Base-by-base conservation (phyloP, 2,113 vertebrate species). In the Phalacrocorax aristotelis region DNA sequence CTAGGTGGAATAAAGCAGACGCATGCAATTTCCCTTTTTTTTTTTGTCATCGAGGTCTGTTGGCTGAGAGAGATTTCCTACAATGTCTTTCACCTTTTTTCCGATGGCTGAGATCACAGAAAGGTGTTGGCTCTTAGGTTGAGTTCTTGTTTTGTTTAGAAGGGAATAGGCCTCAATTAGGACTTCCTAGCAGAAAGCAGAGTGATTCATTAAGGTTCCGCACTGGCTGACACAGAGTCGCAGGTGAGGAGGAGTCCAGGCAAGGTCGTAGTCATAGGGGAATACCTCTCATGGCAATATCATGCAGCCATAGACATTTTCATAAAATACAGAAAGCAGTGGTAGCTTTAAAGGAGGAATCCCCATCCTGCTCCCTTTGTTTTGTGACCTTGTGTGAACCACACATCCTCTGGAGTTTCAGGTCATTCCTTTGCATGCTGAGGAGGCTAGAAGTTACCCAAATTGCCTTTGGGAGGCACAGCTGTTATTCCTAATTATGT, bases 301-400 rank as follows among this genome's bases (percentile, higher is more conserved):
- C 3, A 0, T 29, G 32, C 3, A 3, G 32, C 21, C 32, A 34
- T 1, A 34, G 78, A 23, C 11, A 2, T 34, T 65, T 52, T 22
- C 32, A 32, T 51, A 49, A 74, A 74, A 25, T 9, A 42, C 20
- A 71, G 49, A 40, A 42, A 68, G 12, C 25, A 29, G 13, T 9
- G 13, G 17, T 38, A 38, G n/a, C 32, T 62, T 17, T 62, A 42
- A 29, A 49, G 44, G 12, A 85, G 26, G 64, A 81, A 52, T 66
- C 22, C 30, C 48, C 25, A 21, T 52, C 44, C 51, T 58, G 13
- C 26, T 54, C 10, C 34, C 83, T 42, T 48, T 7, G 38, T 7
- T 54, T 25, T 57, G n/a, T 38, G 68, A 51, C n/a, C 60, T 27
- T 40, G 13, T n/a, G 36, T 26, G 58, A 52, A 3, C 34, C 76